Evolutionary conservation across 53 echinoderm and acorn worm species (phyloP), one percentile per base, ranked within the genome.

Genomic region (Holothuria scabra): DNA sequence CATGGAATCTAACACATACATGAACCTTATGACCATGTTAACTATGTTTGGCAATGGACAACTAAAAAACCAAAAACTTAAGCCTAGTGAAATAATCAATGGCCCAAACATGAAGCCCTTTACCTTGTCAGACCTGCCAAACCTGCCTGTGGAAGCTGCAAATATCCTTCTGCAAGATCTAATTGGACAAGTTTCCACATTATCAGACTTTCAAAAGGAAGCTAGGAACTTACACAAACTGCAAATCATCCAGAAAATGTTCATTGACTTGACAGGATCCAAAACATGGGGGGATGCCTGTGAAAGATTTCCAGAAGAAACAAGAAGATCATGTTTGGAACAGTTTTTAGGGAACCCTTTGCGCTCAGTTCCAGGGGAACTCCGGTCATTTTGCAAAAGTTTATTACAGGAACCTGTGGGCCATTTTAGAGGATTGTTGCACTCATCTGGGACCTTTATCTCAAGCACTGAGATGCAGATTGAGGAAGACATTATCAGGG

Each of bases 171-270:
- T 67, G 32, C 9, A 67, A 31, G 67, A 31, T 29, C 32, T 67
- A 31, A 67, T 67, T 31, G 20, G 20, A 12, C 32, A 28, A 67
- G 67, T 29, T 28, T 8, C 28, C 10, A 29, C 67, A 29, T 9
- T 67, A 31, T 67, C 67, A 29, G 32, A 67, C 32, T 67, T 29
- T 21, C 67, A 67, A 35, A 67, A 67, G 32, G 67, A 67, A 67
- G 67, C 67, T 8, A 31, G 14, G 31, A 66, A 28, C 28, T 30
- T 66, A 8, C 12, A 66, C 26, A 67, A 67, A 31, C 67, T 67
- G 31, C 67, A 67, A 16, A 67, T 67, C 28, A 31, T 67, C 9
- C 67, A 67, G 14, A 28, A 31, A 31, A 67, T 67, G 67, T 67
- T 67, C 35, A 29, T 67, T 26, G 67, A 67, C 67, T 1, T 67